phyloP scores from a whole-genome alignment of 2,797 vertebrate species.

The Pseudomugil gertrudae region DNA sequence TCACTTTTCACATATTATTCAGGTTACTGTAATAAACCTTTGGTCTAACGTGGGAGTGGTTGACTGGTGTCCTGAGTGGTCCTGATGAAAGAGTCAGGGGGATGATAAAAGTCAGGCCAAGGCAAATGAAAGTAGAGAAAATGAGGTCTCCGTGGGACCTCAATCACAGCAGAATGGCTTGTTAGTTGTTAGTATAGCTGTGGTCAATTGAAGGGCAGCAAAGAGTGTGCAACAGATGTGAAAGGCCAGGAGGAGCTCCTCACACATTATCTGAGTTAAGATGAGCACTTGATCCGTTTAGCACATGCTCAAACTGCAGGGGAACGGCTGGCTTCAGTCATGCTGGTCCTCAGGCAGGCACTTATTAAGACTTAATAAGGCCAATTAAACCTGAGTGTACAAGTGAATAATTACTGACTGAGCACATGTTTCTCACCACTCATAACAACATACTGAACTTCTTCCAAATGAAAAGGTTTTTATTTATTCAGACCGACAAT shows the following conservation, averaged over 20 bases:
- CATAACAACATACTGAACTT: too few species aligned
- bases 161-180: constrained; percentile 36
- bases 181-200: constrained; percentile 68
- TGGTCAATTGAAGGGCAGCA: constrained; percentile 52
- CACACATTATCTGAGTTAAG: constrained; percentile 12
- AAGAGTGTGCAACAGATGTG: constrained; percentile 43
- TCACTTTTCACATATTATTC: too few species aligned
- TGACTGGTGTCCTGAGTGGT: too few species aligned
- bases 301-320: background rate
- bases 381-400: too few species aligned
- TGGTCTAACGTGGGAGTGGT: too few species aligned
- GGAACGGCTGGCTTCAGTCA: background rate
- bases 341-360: too few species aligned
- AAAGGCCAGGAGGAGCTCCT: background rate
- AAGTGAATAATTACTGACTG: too few species aligned
- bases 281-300: background rate
- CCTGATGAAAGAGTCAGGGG: too few species aligned
- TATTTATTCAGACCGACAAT: too few species aligned
- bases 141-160: constrained; percentile 36
- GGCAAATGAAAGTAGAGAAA: constrained; percentile 53
- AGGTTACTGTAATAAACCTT: too few species aligned
- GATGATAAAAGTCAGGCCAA: constrained; percentile 15
- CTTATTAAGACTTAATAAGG: background rate
- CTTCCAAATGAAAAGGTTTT: too few species aligned
- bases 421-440: too few species aligned